Conservation (phyloP, 1,140 invertebrate genomes). For the Drosophila watanabei region DNA sequence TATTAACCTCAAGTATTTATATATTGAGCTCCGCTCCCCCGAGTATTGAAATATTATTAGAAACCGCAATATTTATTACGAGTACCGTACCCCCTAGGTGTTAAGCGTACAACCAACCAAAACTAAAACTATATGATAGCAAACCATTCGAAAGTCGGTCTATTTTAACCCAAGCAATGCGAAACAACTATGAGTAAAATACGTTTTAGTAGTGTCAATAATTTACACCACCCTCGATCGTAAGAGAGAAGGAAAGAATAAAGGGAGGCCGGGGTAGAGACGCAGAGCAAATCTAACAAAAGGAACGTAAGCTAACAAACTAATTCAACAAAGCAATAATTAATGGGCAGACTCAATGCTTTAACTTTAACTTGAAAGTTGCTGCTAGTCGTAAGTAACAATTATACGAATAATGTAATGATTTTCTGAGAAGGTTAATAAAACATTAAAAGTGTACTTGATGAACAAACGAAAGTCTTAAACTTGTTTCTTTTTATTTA, state of each 20-base stretch:
- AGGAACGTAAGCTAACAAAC: constrained; percentile 68
- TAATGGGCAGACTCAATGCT: constrained; percentile 65
- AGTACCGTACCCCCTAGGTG: constrained; percentile 45
- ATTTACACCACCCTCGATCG: constrained; percentile 66
- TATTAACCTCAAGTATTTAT: constrained; percentile 56
- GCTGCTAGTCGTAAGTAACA: constrained; percentile 67
- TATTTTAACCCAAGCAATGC: constrained; percentile 66
- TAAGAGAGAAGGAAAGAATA: constrained; percentile 9
- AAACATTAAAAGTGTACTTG: constrained; percentile 53
- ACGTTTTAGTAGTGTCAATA: constrained; percentile 78
- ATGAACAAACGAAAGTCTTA: constrained; percentile 15
- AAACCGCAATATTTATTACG: constrained; percentile 58
- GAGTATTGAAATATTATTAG: constrained; percentile 49
- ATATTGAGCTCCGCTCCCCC: constrained; percentile 59
- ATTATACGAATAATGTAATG: constrained; percentile 70
- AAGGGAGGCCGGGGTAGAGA: background rate
- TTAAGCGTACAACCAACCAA: constrained; percentile 47
- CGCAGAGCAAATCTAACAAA: constrained; percentile 28
- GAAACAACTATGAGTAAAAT: constrained; percentile 68
- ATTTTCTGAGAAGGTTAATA: constrained; percentile 78
- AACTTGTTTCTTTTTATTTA: background rate
- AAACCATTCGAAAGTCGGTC: constrained; percentile 24
- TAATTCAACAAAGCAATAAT: constrained; percentile 72
- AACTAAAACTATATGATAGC: constrained; percentile 34
- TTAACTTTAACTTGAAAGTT: constrained; percentile 69